Conservation (phyloP, 2,888 invertebrate species). For the Ditula angustiorana region DNA sequence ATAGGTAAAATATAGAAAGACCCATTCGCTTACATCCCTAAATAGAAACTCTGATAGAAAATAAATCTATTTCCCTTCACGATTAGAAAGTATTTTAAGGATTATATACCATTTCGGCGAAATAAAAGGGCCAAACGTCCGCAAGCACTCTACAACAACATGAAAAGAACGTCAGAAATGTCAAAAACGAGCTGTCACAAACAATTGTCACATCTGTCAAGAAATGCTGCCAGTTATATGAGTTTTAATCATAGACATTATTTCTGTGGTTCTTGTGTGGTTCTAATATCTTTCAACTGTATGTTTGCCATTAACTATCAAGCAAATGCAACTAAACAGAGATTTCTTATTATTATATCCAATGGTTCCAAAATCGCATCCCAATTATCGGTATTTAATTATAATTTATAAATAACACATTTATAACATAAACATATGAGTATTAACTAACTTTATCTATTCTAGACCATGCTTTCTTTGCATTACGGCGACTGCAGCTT, state of each 20-base stretch:
- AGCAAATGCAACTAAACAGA: neutral
- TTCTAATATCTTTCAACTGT: neutral
- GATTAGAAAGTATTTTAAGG: conserved; percentile 48
- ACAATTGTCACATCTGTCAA: conserved; percentile 40
- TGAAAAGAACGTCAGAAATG: conserved; percentile 55
- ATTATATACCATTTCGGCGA: conserved; percentile 74
- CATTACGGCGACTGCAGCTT: too few relatives aligned
- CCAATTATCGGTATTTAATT: too few relatives aligned
- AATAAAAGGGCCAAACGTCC: conserved; percentile 57
- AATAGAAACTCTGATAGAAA: conserved; percentile 41
- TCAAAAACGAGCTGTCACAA: conserved; percentile 38
- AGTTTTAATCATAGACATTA: too few relatives aligned
- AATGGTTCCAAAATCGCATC: too few relatives aligned
- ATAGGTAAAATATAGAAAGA: conserved; percentile 28
- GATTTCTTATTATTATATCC: too few relatives aligned
- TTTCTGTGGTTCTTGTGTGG: too few relatives aligned
- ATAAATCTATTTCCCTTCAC: conserved; percentile 26
- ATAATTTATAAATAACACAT: too few relatives aligned
- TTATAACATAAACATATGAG: too few relatives aligned
- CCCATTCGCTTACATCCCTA: conserved; percentile 1
- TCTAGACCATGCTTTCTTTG: too few relatives aligned
- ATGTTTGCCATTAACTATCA: neutral
- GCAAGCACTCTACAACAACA: conserved; percentile 63
- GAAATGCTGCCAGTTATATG: neutral
- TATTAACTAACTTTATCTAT: too few relatives aligned